Conservation (phyloP, 35 echinoderm and acorn worm species). For the Diadema setosum region DNA sequence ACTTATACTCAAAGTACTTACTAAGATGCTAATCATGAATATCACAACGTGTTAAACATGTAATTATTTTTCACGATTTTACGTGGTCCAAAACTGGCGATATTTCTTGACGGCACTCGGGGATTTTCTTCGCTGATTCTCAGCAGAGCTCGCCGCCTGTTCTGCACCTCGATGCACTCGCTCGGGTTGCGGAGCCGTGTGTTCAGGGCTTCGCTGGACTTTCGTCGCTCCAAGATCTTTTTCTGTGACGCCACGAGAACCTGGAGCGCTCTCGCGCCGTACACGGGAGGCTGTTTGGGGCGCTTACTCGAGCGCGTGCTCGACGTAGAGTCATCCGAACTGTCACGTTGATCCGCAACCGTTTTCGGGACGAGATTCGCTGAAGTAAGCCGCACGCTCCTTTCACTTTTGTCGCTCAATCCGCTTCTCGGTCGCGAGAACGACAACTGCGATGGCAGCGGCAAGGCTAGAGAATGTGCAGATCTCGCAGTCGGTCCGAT, state of each 20-base stretch:
- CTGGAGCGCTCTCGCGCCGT: constrained; percentile 21
- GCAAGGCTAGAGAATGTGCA: no score
- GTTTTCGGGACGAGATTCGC: no score
- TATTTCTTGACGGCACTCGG: not conserved
- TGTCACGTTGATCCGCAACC: not conserved
- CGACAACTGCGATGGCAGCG: not conserved
- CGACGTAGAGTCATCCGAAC: not conserved
- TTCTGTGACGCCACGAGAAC: constrained; percentile 57
- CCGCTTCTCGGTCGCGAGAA: not conserved
- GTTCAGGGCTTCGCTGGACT: not conserved
- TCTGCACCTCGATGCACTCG: constrained; percentile 61
- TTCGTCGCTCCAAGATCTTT: constrained; percentile 41
- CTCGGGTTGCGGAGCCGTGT: constrained; percentile 28
- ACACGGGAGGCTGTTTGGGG: not conserved
- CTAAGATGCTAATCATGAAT: no score
- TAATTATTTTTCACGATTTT: no score
- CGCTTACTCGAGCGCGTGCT: not conserved
- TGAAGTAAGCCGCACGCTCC: no score
- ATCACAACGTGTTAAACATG: no score
- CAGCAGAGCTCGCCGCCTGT: constrained; percentile 25
- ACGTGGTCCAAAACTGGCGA: not conserved
- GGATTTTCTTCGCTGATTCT: not conserved
- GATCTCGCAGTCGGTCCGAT: no score
- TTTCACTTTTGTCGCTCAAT: not conserved
- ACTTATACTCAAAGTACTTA: no score